phyloP scores from a whole-genome alignment of 37 sponge, comb jelly and placozoan genomes.

The Diacarnus erythraeanus region DNA sequence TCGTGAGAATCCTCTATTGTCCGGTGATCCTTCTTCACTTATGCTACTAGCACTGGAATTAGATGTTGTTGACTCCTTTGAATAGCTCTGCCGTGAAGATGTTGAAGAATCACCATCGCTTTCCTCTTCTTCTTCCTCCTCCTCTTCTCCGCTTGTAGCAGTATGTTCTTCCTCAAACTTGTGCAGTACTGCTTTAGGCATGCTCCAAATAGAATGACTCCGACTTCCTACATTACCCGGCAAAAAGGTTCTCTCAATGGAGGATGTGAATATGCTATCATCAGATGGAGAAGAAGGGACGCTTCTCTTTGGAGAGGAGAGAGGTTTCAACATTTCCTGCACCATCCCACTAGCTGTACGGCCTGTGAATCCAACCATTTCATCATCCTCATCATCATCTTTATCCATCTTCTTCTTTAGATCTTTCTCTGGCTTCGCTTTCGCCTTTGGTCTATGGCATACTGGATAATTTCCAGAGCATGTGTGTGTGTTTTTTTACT shows the following conservation, averaged over 20 bases:
- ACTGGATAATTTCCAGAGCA: not conserved
- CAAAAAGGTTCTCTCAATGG: not conserved
- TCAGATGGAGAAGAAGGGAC: not conserved
- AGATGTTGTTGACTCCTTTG: not conserved
- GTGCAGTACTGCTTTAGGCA: not conserved
- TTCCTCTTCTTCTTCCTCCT: not conserved
- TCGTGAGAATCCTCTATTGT: not conserved
- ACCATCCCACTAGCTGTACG: constrained; percentile 37
- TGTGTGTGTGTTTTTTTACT: no score
- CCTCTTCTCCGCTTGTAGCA: not conserved
- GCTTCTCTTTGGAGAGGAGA: not conserved
- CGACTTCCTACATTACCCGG: not conserved
- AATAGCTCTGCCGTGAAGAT: not conserved
- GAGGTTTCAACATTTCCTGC: constrained; percentile 23
- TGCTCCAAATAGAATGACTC: not conserved
- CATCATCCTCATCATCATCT: not conserved
- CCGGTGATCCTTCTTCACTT: not conserved
- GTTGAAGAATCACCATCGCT: not conserved
- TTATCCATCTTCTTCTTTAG: not conserved
- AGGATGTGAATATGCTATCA: not conserved
- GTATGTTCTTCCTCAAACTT: not conserved
- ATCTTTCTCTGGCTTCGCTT: not conserved
- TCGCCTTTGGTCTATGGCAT: not conserved
- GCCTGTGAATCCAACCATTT: constrained; percentile 3
- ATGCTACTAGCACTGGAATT: not conserved